Evolutionary conservation across 2,113 vertebrate genomes (phyloP), one percentile per base, ranked within the genome.

Genomic region (Scophthalmus maximus): DNA sequence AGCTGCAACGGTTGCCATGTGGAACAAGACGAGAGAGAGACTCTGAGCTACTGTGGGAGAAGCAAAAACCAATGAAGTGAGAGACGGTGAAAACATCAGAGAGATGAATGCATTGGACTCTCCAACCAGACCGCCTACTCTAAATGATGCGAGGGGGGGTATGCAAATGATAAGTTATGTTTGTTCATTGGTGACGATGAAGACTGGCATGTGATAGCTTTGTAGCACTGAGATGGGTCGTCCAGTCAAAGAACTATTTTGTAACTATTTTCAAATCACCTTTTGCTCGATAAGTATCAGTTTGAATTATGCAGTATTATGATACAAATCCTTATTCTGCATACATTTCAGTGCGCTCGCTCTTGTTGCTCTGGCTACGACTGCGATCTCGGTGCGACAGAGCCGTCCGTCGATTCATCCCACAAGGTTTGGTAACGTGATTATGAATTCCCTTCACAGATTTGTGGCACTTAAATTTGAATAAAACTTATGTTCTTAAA

Each of bases 51-150:
- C 15, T 27, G 32, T 11, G 30, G 17, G 34, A 71, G 67, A 65
- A 63, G 36, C 23, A 2, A 60, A n/a, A 65, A 57, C 18, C 14
- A 74, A 52, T 11, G 18, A 57, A 36, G 20, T 9, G 42, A 63
- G 62, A 63, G 36, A 17, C 12, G 0, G 18, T 26, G 26, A 30
- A 44, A 29, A 46, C 32, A 66, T 26, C 56, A 11, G 29, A 72
- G 23, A 61, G 34, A 47, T 59, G 15, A 27, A 30, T 23, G 58
- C 61, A 58, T 61, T 58, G 62, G 26, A 53, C 51, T 26, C 71
- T 70, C 34, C 68, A 78, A 71, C 74, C 61, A 66, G 42, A 55
- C 63, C 67, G 81, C 74, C 82, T n/a, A n/a, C n/a, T n/a, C n/a
- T 76, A 63, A 51, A 68, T 22, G 47, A 32, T 67, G 44, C 1